Percentiles rank a stretch among this genome's conserved stretches.
Evolutionary conservation across 2,113 vertebrate species (phyloP).

Genomic region (Aleadryas rufinucha): DNA sequence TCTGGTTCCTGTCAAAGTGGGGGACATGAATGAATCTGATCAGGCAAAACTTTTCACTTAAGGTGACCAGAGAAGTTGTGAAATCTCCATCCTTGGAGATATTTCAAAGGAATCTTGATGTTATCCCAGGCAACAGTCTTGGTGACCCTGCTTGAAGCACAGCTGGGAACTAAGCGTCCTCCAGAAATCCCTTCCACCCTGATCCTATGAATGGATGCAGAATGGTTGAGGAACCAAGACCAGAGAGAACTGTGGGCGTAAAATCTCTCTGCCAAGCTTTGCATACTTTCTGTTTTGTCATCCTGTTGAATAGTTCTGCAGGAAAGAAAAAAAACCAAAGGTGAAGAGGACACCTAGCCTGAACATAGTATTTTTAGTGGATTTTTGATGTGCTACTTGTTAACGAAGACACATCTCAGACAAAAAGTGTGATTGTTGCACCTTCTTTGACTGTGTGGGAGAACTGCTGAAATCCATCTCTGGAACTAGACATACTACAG

Average conservation of each 20-base stretch:
- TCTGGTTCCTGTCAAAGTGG: background rate
- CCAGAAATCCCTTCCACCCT: background rate
- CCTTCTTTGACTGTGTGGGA: background rate
- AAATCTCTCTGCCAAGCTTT: fast-evolving
- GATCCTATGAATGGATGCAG: background rate
- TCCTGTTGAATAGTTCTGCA: background rate
- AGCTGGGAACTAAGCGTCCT: fast-evolving
- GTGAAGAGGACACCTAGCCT: background rate
- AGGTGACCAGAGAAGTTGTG: background rate
- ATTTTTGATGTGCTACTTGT: background rate
- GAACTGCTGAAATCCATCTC: background rate
- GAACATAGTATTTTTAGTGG: background rate
- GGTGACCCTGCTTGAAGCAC: background rate
- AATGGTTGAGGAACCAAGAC: background rate
- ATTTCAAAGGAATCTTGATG: background rate
- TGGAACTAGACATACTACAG: background rate
- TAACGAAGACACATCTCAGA: background rate
- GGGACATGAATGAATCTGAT: background rate
- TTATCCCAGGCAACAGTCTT: background rate
- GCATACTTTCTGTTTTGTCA: background rate
- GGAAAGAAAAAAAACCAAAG: background rate
- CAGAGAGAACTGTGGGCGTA: fast-evolving
- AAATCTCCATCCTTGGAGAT: background rate
- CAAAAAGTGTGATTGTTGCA: background rate
- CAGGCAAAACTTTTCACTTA: background rate